Base-by-base conservation (phyloP, 2,797 vertebrate genomes). In the Zalophus californianus region DNA sequence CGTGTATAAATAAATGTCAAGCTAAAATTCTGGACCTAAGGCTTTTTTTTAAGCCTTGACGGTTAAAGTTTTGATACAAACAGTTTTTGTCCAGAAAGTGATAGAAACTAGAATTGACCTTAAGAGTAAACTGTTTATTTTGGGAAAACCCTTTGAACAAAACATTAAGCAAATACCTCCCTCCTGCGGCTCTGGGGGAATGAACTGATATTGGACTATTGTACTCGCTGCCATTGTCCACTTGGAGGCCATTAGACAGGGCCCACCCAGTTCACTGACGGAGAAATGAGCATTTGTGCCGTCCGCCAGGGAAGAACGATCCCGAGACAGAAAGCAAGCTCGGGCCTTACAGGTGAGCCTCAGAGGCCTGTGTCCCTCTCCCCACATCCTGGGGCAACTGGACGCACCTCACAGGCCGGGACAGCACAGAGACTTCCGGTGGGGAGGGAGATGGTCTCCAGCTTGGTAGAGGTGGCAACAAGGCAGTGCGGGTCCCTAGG, bases 101-200 rank as follows among this genome's bases (percentile, higher is more conserved):
- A 73, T 68, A 38, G 73, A 96, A 48, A 91, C 18, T 21, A 66
- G 29, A 52, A 68, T 7, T 64, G 82, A 94, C 93, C 75, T 96
- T 50, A 80, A 66, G 41, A 90, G 29, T 68, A 72, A 70, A 84
- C 35, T 91, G 77, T 91, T 97, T 95, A 92, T 95, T 97, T 97
- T 18, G 52, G 91, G 89, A 60, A 95, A 97, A 96, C 48, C 84
- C 86, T 97, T 97, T 85, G 77, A 87, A 97, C 79, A 94, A 97
- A 96, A 94, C 12, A 9, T 93, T 96, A 94, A 95, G 80, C 86
- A 92, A 93, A 85, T 83, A 82, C 38, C 56, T 93, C 48, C 70
- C 64, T 96, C 86, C 90, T 12, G 7, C 10, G 78, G 92, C 83
- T 91, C 79, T 21, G 32, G 75, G 79, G 93, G 44, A 38, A 72